A percentile compares a stretch with the other conserved stretches of the same genome.
phyloP scores from a whole-genome alignment of 2,888 invertebrate genomes.

The Polyploca ridens region DNA sequence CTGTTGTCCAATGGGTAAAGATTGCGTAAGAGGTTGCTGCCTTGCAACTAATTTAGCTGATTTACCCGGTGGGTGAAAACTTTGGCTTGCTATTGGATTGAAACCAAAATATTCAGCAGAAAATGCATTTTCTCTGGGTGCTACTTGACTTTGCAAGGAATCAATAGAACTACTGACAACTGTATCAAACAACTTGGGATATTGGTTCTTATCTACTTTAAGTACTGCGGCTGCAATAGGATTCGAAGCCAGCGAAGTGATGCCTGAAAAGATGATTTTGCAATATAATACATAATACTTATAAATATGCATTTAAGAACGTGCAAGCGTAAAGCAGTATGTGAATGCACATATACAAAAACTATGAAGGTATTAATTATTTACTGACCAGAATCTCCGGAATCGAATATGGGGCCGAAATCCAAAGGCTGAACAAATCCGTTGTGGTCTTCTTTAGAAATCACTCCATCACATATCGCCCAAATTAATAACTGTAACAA shows the following conservation, averaged over 20 bases:
- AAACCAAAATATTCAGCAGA: constrained; percentile 77
- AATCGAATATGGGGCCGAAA: constrained; percentile 81
- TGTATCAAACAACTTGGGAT: constrained; percentile 75
- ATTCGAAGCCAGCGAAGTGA: constrained; percentile 73
- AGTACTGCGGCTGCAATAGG: constrained; percentile 72
- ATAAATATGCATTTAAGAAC: constrained; percentile 4
- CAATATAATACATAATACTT: constrained; percentile 29
- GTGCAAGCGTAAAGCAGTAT: constrained; percentile 19
- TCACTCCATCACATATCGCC: constrained; percentile 70
- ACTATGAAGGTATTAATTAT: constrained; percentile 12
- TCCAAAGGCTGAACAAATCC: constrained; percentile 83
- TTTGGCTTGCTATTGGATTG: constrained; percentile 78
- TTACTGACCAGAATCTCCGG: constrained; percentile 67
- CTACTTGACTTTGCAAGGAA: constrained; percentile 69
- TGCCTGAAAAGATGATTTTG: constrained; percentile 70
- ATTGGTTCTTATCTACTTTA: constrained; percentile 76
- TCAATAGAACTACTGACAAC: constrained; percentile 80
- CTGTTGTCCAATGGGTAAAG: constrained; percentile 57
- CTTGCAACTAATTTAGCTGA: constrained; percentile 65
- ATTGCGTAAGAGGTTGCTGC: constrained; percentile 36
- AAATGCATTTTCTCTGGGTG: constrained; percentile 71
- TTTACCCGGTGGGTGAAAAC: constrained; percentile 62
- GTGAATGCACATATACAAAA: constrained; percentile 17
- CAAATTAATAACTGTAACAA: constrained; percentile 74
- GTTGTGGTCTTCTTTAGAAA: constrained; percentile 61